Percentiles rank a stretch among this genome's conserved stretches.
These are phyloP conservation scores for Smittia sp. DNA, from an alignment of 2,888 invertebrate genomes.

Conservation along the genomic window DNA sequence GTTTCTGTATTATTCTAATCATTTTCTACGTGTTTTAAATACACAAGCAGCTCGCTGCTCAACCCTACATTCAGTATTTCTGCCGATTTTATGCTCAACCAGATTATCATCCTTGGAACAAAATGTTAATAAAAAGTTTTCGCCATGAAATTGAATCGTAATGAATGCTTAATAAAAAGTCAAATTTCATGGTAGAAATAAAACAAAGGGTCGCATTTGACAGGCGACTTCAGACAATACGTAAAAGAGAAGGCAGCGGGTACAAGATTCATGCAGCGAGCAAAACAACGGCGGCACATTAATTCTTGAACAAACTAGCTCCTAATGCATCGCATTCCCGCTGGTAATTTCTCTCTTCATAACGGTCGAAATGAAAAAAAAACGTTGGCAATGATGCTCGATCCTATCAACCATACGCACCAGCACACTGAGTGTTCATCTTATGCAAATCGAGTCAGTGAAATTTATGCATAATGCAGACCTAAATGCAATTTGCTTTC, in stretches of 20 bases:
- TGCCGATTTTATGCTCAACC: neutral
- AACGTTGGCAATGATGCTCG: neutral
- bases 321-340: neutral
- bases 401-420: neutral
- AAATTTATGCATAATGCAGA: neutral
- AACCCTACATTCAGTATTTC: neutral
- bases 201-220: neutral
- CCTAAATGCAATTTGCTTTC: neutral
- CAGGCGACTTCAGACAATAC: neutral
- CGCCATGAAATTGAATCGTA: neutral
- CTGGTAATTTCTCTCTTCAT: neutral
- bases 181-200: neutral
- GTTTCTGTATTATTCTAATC: slow-evolving; percentile 1
- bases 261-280: neutral
- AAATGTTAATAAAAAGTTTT: neutral
- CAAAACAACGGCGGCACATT: neutral
- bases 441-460: neutral
- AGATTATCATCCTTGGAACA: neutral
- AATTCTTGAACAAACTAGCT: neutral
- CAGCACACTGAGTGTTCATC: neutral
- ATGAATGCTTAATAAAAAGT: neutral
- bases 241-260: too few species aligned
- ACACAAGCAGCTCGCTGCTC: neutral
- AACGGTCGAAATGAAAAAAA: neutral
- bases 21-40: neutral